These are phyloP conservation scores for Eupristina koningsbergeri DNA, from an alignment of 1,140 invertebrate genomes.

Conservation along the genomic window DNA sequence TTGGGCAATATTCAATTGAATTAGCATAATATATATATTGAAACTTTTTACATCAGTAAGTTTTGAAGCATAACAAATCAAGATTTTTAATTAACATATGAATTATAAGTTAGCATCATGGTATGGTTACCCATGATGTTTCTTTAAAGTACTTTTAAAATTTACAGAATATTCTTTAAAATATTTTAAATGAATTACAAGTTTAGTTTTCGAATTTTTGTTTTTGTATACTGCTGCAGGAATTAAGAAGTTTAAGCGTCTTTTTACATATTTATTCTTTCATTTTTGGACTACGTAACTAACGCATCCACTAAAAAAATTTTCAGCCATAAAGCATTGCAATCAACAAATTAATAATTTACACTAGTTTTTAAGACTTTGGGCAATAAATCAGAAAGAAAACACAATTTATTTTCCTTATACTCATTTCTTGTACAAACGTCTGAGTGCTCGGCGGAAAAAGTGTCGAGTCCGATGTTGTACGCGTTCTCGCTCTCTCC, in stretches of 20 bases:
- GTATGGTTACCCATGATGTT: no score
- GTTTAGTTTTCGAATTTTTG: no score
- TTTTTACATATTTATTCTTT: no score
- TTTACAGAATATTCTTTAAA: no score
- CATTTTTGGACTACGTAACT: not conserved
- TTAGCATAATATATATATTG: not conserved
- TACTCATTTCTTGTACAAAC: slow-evolving; percentile 20
- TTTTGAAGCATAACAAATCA: not conserved
- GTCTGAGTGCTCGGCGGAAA: slow-evolving; percentile 43
- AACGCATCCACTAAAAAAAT: not conserved
- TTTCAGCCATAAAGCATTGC: not conserved
- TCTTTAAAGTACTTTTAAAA: no score
- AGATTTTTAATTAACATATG: not conserved
- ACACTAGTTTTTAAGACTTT: not conserved
- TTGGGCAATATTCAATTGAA: not conserved
- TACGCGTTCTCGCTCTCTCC: slow-evolving; percentile 4
- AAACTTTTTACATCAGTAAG: not conserved
- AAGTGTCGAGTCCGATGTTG: slow-evolving; percentile 43
- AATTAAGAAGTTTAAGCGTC: no score
- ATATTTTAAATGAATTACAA: no score
- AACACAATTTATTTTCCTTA: not conserved
- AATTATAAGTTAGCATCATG: not conserved
- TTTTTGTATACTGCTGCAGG: no score
- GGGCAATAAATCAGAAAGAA: slow-evolving; percentile 22
- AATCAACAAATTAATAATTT: slow-evolving; percentile 4